Percentiles rank a stretch among this genome's conserved stretches.
Conservation (phyloP, 1,140 invertebrate genomes). For the Coelopa frigida region DNA sequence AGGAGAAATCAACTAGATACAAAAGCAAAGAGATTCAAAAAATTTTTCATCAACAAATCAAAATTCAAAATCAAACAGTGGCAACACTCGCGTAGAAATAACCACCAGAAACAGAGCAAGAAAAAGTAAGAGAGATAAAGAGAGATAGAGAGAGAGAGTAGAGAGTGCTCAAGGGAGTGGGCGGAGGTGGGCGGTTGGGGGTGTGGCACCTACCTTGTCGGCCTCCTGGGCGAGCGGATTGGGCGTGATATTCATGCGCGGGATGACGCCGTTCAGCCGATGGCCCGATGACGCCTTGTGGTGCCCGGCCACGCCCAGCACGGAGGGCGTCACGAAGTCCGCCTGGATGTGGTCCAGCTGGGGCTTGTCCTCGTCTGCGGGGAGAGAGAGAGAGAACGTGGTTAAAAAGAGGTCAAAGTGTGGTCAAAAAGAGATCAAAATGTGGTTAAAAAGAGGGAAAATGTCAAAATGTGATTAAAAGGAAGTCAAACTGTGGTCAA, state of each 20-base stretch:
- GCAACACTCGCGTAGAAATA: no score
- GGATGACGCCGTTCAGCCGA: constrained; percentile 54
- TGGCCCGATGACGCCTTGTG: constrained; percentile 37
- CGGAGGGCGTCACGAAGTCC: constrained; percentile 45
- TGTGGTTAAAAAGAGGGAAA: no score
- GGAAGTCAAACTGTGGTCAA: background rate
- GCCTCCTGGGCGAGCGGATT: constrained; percentile 58
- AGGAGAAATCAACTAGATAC: constrained; percentile 9
- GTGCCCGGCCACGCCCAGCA: constrained; percentile 29
- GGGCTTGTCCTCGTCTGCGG: constrained; percentile 36
- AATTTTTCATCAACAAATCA: constrained; percentile 3
- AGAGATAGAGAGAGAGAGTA: no score
- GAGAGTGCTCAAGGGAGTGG: no score
- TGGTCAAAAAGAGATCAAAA: background rate
- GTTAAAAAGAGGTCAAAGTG: background rate
- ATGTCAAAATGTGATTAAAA: no score
- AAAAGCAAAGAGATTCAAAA: constrained; percentile 6
- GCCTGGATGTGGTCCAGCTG: constrained; percentile 47
- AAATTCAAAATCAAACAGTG: no score
- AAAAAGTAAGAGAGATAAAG: background rate
- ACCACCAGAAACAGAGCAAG: background rate
- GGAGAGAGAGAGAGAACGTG: background rate
- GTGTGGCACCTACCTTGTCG: constrained; percentile 45
- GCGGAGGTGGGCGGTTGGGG: no score
- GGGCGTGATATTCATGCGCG: constrained; percentile 61